Base-by-base conservation (phyloP, 2,113 vertebrate species). In the Mellivora capensis region DNA sequence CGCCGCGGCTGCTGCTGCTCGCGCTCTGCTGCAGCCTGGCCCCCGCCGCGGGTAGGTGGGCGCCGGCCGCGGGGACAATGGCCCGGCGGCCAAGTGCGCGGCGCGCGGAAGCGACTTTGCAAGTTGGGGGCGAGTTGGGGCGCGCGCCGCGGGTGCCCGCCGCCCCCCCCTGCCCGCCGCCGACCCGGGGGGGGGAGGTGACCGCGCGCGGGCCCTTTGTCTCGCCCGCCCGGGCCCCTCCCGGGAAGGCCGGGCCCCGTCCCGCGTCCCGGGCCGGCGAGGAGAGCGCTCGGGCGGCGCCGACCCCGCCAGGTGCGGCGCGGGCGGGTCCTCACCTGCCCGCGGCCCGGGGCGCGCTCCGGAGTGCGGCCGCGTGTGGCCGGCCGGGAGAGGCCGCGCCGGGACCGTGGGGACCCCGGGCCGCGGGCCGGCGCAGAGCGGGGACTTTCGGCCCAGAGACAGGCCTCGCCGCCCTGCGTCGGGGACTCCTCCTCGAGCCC, bases 251-350 rank as follows among this genome's bases (percentile, higher is more conserved):
- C 5, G 84, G 90, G 96, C 54, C 87, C 47, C 10, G 61, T 37
- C 62, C 74, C 7, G 54, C n/a, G 91, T 25, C 93, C 34, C 27
- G 64, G 82, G 80, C 91, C 15, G 52, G 80, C 42, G 64, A 61
- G 87, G 9, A 1, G 79, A 61, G 90, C 44, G 91, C 81, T 67
- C 81, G 67, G 87, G 64, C 59, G 91, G 77, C 71, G 52, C 57
- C 37, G 20, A 18, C 72, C 81, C 79, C 61, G 97, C 96, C 94
- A 97, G 97, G 98, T 97, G 97, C 96, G 95, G 91, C 96, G 88
- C 97, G 96, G 97, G 97, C 98, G 97, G 95, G 97, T 81, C 97
- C 96, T 98, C 97, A 98, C 97, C 97, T 98, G 98, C 94, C 95
- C 95, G 96, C 72, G 81, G 47, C 64, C 61, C 90, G 37, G n/a